These are phyloP conservation scores for Collichthys lucidus DNA, from an alignment of 2,113 vertebrate genomes.

Conservation along the genomic window DNA sequence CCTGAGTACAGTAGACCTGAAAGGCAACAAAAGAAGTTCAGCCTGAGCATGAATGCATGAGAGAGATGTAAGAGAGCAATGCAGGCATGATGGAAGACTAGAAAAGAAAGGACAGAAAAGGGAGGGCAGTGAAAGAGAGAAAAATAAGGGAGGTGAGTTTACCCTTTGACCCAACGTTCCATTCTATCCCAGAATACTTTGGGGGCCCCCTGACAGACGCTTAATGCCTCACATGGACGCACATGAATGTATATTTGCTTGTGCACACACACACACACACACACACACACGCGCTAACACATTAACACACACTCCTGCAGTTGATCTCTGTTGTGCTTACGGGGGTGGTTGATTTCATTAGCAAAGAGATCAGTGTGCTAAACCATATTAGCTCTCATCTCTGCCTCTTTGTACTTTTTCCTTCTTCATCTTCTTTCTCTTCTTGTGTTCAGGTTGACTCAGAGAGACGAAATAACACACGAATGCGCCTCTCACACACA, in stretches of 20 bases:
- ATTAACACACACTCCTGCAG: constrained; percentile 23
- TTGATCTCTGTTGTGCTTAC: constrained; percentile 36
- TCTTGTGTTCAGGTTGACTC: neutral
- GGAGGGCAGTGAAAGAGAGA: constrained; percentile 13
- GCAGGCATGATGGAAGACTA: neutral
- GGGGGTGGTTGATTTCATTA: constrained; percentile 56
- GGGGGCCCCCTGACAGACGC: constrained; percentile 51
- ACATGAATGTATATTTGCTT: constrained; percentile 54
- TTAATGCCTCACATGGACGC: constrained; percentile 57
- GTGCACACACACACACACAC: constrained; percentile 11
- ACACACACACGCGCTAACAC: neutral
- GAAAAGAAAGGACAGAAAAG: neutral
- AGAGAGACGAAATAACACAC: constrained; percentile 2
- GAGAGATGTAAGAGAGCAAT: neutral
- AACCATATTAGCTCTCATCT: constrained; percentile 33
- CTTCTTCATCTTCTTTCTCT: neutral
- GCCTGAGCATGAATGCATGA: neutral
- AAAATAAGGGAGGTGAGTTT: constrained; percentile 50
- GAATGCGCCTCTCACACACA: neutral
- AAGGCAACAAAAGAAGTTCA: neutral
- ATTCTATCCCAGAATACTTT: constrained; percentile 54
- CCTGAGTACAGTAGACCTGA: neutral
- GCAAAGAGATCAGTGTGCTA: constrained; percentile 35
- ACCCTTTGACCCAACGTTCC: constrained; percentile 64
- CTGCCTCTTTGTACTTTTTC: constrained; percentile 1